phyloP scores from a whole-genome alignment of 2,113 vertebrate genomes.

The Puma concolor region DNA sequence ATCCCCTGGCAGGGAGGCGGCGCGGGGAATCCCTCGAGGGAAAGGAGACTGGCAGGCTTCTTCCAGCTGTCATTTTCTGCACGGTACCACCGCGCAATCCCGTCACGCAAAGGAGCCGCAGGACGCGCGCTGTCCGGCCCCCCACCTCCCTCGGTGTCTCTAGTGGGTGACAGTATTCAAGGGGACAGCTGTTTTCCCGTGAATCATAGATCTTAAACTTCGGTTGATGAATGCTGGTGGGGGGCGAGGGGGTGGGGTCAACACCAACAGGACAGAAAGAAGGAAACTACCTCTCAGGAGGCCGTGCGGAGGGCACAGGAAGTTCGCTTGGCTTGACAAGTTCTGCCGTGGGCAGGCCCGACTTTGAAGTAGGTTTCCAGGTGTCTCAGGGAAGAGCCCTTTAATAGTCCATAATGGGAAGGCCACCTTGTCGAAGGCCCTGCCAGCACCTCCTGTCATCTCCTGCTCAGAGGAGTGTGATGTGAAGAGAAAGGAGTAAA shows the following conservation, averaged over 20 bases:
- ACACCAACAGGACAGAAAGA: background rate
- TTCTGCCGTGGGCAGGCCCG: rapidly evolving
- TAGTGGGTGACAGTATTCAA: background rate
- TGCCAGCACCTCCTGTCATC: background rate
- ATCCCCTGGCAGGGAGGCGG: background rate
- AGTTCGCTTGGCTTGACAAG: background rate
- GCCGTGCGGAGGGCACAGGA: background rate
- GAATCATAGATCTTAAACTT: background rate
- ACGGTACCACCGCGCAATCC: rapidly evolving
- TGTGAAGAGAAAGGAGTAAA: background rate
- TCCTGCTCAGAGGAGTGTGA: background rate
- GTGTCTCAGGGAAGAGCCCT: background rate
- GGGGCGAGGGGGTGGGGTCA: rapidly evolving
- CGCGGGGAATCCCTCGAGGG: background rate
- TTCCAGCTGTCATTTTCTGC: rapidly evolving
- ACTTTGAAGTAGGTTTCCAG: background rate
- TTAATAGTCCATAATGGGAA: background rate
- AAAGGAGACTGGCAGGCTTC: background rate
- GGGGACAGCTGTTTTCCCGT: background rate
- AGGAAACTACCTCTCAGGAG: background rate
- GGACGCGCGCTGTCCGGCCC: rapidly evolving
- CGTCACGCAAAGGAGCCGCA: background rate
- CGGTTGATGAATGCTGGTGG: background rate
- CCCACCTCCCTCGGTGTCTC: background rate
- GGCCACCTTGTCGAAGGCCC: background rate